A percentile compares a stretch with the other conserved stretches of the same genome.
Conservation (phyloP, 2,888 invertebrate species). For the Tipula unca region DNA sequence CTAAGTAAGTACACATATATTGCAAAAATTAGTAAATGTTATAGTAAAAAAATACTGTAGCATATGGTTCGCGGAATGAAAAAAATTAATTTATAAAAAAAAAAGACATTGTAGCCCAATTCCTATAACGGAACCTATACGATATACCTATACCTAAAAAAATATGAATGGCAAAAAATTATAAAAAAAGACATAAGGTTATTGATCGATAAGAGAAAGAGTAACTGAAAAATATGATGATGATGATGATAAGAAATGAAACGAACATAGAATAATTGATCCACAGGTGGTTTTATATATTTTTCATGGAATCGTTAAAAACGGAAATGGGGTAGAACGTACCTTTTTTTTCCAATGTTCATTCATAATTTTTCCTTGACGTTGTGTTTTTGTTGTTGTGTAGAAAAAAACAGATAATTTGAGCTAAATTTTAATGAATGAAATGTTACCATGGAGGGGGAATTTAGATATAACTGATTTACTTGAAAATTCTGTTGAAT, state of each 20-base stretch:
- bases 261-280: background rate
- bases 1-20: background rate
- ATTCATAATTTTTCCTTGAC: background rate
- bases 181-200: background rate
- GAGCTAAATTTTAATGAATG: slow-evolving; percentile 4
- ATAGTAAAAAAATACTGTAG: background rate
- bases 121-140: background rate
- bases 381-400: background rate
- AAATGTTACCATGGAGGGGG: background rate
- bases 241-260: background rate
- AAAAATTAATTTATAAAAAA: background rate
- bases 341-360: background rate
- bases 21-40: background rate
- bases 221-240: background rate
- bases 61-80: background rate
- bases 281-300: background rate
- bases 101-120: background rate
- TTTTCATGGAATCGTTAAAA: background rate
- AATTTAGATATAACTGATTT: background rate
- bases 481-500: background rate
- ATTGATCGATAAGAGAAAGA: background rate
- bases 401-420: background rate
- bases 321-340: background rate
- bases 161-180: background rate
- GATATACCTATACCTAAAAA: background rate